Percentiles rank a stretch among this genome's conserved stretches.
Evolutionary conservation across 2,113 vertebrate genomes (phyloP).

Genomic region (Phalacrocorax aristotelis): DNA sequence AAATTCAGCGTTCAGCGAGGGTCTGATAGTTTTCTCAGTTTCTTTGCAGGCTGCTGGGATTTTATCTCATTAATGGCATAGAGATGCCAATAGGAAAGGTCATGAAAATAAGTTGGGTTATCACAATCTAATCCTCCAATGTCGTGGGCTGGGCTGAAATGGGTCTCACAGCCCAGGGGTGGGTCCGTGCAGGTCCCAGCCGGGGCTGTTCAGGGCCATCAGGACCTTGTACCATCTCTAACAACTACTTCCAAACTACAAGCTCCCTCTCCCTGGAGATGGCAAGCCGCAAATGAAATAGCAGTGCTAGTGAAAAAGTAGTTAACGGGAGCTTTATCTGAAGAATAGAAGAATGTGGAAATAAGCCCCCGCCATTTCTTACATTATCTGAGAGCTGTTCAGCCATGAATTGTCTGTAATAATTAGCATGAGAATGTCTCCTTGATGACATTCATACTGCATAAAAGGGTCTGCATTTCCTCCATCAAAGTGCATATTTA

Average conservation of each 20-base stretch:
- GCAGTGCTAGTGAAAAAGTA: slow-evolving; percentile 15
- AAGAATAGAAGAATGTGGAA: slow-evolving; percentile 22
- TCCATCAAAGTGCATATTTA: slow-evolving; percentile 75
- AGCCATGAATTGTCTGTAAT: slow-evolving; percentile 67
- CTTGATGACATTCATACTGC: slow-evolving; percentile 73
- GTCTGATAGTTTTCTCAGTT: not conserved
- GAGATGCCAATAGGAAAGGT: not conserved
- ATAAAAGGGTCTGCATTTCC: slow-evolving; percentile 65
- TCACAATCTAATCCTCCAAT: not conserved
- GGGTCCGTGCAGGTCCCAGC: rapidly evolving
- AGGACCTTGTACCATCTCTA: not conserved
- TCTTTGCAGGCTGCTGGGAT: not conserved
- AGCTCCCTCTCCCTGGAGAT: not conserved
- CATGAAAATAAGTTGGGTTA: not conserved
- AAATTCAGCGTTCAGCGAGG: not conserved
- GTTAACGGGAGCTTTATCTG: slow-evolving; percentile 30
- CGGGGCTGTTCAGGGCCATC: not conserved
- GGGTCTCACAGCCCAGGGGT: not conserved
- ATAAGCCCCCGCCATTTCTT: not conserved
- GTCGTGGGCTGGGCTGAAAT: not conserved
- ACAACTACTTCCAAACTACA: not conserved
- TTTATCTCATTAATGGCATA: not conserved
- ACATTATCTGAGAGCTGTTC: slow-evolving; percentile 57
- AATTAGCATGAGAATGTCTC: slow-evolving; percentile 76
- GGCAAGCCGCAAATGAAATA: not conserved